These are phyloP conservation scores for Augiades crinisus DNA, from an alignment of 2,888 invertebrate genomes.

Conservation along the genomic window DNA sequence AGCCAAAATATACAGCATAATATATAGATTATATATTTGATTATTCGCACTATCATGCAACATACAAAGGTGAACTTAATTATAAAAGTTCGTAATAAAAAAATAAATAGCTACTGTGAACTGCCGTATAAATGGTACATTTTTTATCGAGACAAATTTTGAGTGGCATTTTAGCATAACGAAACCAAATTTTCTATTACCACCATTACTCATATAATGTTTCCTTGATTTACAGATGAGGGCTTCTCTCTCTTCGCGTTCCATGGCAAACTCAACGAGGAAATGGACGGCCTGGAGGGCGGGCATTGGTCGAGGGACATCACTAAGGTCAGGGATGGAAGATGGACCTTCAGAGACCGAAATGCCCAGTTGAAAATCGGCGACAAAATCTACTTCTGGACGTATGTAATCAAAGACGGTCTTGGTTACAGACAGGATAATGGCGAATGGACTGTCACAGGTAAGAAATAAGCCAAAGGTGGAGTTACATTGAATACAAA, in stretches of 20 bases:
- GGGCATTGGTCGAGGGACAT: conserved; percentile 86
- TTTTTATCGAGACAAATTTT: too few species aligned
- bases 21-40: too few species aligned
- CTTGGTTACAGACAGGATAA: conserved; percentile 86
- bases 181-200: too few species aligned
- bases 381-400: conserved; percentile 88
- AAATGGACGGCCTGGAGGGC: conserved; percentile 86
- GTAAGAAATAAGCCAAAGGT: too few species aligned
- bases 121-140: too few species aligned
- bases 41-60: too few species aligned
- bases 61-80: too few species aligned
- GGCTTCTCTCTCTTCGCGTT: conserved; percentile 79
- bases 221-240: conserved; percentile 68
- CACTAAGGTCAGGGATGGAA: conserved; percentile 79
- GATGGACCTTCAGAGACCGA: conserved; percentile 85
- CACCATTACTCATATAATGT: neutral
- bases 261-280: conserved; percentile 86
- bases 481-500: too few species aligned
- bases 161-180: too few species aligned
- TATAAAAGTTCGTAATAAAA: too few species aligned
- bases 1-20: too few species aligned
- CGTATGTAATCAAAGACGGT: conserved; percentile 85
- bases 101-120: too few species aligned
- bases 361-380: conserved; percentile 82
- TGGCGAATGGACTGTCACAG: conserved; percentile 78